Percentiles rank a stretch among this genome's conserved stretches.
Conservation (phyloP, 2,888 invertebrate species). For the Noctua janthe region DNA sequence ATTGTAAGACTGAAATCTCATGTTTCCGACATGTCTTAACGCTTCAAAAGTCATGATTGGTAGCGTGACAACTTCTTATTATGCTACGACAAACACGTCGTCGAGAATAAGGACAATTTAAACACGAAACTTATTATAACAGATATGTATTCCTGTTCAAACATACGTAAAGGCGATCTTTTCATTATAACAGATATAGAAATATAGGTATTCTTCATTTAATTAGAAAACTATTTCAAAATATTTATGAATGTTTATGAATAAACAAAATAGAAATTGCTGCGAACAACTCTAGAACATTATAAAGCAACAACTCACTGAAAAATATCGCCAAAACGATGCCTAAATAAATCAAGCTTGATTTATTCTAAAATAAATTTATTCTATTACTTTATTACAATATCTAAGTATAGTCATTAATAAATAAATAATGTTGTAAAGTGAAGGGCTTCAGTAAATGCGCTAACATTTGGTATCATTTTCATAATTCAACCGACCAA, state of each 20-base stretch:
- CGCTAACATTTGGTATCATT: conserved; percentile 80
- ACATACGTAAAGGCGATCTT: conserved; percentile 66
- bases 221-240: conserved; percentile 22
- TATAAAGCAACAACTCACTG: conserved; percentile 36
- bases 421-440: conserved; percentile 67
- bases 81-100: conserved; percentile 65
- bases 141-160: conserved; percentile 84
- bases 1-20: conserved; percentile 5
- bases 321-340: conserved; percentile 61
- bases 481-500: conserved; percentile 53
- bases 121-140: conserved; percentile 84
- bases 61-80: conserved; percentile 36
- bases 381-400: conserved; percentile 62
- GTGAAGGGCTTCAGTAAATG: conserved; percentile 75
- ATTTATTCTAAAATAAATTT: conserved; percentile 66
- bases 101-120: conserved; percentile 73
- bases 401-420: conserved; percentile 63
- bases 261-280: conserved; percentile 58
- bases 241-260: conserved; percentile 10
- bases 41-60: conserved; percentile 5
- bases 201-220: conserved; percentile 9
- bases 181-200: conserved; percentile 62
- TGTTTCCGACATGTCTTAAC: conserved; percentile 8
- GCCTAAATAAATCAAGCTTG: conserved; percentile 55
- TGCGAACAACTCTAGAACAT: conserved; percentile 47